Conservation (phyloP, 2,888 invertebrate species). For the Morinoia aosen region DNA sequence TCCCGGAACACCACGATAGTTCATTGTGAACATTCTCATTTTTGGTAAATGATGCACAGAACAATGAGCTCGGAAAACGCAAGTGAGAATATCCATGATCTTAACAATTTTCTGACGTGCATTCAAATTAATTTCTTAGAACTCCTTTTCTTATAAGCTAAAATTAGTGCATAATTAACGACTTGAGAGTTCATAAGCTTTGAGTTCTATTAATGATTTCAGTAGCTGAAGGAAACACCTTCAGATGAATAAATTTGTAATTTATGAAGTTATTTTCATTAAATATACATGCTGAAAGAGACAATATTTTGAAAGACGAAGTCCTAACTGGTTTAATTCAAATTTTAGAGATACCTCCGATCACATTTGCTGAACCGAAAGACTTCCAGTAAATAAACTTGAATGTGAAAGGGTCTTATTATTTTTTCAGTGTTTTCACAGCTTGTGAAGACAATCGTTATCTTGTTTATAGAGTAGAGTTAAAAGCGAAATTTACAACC, state of each 20-base stretch:
- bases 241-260: not conserved
- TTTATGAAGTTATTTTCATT: not conserved
- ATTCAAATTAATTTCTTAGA: not conserved
- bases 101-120: not conserved
- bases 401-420: not conserved
- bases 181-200: too few relatives aligned
- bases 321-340: too few relatives aligned
- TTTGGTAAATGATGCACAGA: not conserved
- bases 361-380: too few relatives aligned
- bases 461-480: not conserved
- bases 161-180: too few relatives aligned
- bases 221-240: not conserved
- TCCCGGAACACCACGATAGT: too few relatives aligned
- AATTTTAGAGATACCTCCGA: too few relatives aligned
- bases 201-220: not conserved
- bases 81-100: not conserved
- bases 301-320: not conserved
- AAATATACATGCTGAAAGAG: too few relatives aligned
- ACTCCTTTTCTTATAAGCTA: too few relatives aligned
- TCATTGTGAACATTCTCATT: not conserved
- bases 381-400: too few relatives aligned
- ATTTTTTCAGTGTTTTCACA: not conserved
- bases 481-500: too few relatives aligned
- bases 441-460: not conserved
- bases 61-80: not conserved